phyloP scores from a whole-genome alignment of 2,888 invertebrate genomes.

The Xestia xanthographa region DNA sequence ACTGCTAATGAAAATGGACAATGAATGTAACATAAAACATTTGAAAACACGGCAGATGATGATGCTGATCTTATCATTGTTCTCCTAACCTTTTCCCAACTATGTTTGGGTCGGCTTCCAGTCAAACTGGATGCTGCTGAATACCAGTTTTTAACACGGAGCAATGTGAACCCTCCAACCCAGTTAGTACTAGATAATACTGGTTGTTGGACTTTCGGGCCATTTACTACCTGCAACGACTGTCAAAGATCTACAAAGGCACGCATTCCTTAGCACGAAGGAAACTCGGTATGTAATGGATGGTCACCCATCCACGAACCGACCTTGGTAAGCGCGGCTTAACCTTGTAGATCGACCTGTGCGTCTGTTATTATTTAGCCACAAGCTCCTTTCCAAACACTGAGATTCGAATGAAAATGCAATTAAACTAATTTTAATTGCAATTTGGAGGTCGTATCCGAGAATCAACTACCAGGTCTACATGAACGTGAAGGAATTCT shows the following conservation, averaged over 20 bases:
- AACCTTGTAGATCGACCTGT: neutral
- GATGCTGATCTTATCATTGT: neutral
- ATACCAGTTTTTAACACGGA: no score
- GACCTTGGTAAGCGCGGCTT: neutral
- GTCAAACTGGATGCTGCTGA: neutral
- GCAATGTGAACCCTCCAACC: neutral
- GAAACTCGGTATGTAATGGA: neutral
- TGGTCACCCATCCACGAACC: neutral
- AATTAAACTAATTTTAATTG: neutral
- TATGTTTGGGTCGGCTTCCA: neutral
- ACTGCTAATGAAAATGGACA: neutral
- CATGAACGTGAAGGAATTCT: constrained; percentile 12
- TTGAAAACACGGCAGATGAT: neutral
- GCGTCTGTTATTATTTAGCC: neutral
- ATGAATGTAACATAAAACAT: neutral
- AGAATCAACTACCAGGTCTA: constrained; percentile 18
- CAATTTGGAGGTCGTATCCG: neutral
- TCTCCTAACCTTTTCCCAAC: neutral
- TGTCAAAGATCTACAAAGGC: no score
- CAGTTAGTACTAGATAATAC: neutral
- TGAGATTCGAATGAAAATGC: neutral
- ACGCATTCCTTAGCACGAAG: neutral
- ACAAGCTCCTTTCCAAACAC: neutral
- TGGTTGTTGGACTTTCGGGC: neutral
- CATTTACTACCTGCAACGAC: neutral